phyloP scores from a whole-genome alignment of 2,797 vertebrate species.

The Enteromius unitaeniatus region DNA sequence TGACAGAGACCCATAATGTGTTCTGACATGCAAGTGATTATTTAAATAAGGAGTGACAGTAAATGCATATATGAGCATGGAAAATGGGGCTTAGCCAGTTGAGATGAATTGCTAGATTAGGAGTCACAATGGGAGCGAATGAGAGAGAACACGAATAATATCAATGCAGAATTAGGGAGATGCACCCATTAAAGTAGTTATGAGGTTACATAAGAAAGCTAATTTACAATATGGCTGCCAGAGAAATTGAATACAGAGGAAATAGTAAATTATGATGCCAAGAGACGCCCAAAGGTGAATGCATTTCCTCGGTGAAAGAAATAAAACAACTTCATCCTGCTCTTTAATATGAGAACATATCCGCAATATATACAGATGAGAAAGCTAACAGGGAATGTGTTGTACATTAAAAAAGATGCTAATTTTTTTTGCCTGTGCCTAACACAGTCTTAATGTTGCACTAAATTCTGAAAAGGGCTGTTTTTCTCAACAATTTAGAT shows the following conservation, averaged over 20 bases:
- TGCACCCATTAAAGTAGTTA: constrained; percentile 60
- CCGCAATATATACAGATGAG: constrained; percentile 17
- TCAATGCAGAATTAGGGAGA: constrained; percentile 59
- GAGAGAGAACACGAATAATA: constrained; percentile 57
- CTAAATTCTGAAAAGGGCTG: background rate
- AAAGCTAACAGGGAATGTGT: background rate
- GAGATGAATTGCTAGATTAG: constrained; percentile 63
- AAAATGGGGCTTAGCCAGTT: constrained; percentile 61
- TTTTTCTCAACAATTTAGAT: background rate
- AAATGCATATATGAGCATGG: constrained; percentile 69
- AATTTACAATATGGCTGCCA: constrained; percentile 58
- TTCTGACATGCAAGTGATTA: constrained; percentile 74
- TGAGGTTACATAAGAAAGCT: constrained; percentile 64
- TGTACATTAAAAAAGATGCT: background rate
- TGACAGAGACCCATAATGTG: constrained; percentile 76
- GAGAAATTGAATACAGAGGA: constrained; percentile 41
- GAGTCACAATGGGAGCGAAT: constrained; percentile 56
- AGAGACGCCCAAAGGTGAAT: constrained; percentile 45
- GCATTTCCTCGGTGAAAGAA: constrained; percentile 37
- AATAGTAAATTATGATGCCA: constrained; percentile 55
- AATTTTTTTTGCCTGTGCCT: background rate
- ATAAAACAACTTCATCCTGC: constrained; percentile 34
- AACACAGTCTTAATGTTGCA: constrained; percentile 17
- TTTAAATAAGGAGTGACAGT: constrained; percentile 78
- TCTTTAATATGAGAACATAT: constrained; percentile 29